Evolutionary conservation across 64 coral and sea anemone genomes (phyloP).

Genomic region (Acropora yongei): DNA sequence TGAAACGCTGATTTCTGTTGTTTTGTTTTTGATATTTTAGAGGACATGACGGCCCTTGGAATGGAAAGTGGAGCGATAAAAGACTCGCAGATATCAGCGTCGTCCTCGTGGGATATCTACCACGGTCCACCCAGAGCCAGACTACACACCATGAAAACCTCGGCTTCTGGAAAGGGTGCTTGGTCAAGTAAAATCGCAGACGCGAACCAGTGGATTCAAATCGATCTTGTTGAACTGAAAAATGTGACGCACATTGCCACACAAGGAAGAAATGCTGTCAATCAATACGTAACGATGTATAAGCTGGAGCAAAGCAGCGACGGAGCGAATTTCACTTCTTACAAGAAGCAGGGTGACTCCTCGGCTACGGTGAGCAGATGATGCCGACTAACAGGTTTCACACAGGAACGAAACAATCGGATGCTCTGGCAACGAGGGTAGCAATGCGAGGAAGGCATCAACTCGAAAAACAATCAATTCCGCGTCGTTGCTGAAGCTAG

Average conservation of each 20-base stretch:
- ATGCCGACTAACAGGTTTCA: too few species aligned
- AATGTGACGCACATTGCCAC: slow-evolving; percentile 8
- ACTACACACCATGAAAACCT: neutral
- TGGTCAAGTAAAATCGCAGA: neutral
- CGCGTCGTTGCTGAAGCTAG: too few species aligned
- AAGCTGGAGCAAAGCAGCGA: neutral
- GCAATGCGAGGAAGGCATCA: too few species aligned
- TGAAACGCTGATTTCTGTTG: too few species aligned
- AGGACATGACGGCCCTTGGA: slow-evolving; percentile 12
- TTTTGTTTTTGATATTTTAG: neutral
- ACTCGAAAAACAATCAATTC: too few species aligned
- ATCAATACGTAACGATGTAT: slow-evolving; percentile 4
- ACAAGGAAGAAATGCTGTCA: neutral
- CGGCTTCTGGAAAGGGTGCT: neutral
- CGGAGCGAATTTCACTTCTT: neutral
- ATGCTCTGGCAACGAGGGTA: too few species aligned
- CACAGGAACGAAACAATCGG: too few species aligned
- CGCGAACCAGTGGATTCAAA: slow-evolving; percentile 5
- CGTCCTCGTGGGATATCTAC: neutral
- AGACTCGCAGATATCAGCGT: slow-evolving; percentile 23
- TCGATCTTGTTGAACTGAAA: slow-evolving; percentile 9
- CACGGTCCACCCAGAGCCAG: neutral
- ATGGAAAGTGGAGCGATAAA: slow-evolving; percentile 31
- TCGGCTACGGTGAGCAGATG: neutral
- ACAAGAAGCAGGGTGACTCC: slow-evolving; percentile 3